Evolutionary conservation across 2,888 invertebrate species (phyloP).

Genomic region (Harmothoe impar): DNA sequence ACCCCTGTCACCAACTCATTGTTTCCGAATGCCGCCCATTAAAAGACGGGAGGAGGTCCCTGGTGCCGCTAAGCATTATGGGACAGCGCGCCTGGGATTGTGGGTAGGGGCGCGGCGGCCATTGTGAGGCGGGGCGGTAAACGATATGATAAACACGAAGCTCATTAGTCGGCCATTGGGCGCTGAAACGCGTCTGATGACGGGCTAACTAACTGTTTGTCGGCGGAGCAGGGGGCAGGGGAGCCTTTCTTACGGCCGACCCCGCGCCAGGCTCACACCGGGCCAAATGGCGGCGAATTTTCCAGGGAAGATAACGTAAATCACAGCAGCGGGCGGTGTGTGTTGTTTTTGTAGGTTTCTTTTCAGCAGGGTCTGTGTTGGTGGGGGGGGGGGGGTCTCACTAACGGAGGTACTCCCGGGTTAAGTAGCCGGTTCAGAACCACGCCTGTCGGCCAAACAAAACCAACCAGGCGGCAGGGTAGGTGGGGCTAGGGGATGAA

Average conservation of each 20-base stretch:
- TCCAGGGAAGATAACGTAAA: too few relatives aligned
- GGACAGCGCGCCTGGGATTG: not conserved
- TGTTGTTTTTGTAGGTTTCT: too few relatives aligned
- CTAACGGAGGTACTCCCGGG: too few relatives aligned
- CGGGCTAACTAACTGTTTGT: conserved; percentile 30
- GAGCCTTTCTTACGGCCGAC: not conserved
- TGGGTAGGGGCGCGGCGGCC: not conserved
- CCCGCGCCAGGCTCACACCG: not conserved
- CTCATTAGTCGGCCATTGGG: conserved; percentile 41
- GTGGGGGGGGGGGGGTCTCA: too few relatives aligned
- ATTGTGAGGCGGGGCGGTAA: not conserved
- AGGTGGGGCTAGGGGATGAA: too few relatives aligned
- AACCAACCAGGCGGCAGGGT: too few relatives aligned
- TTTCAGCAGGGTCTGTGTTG: too few relatives aligned
- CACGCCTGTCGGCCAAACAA: too few relatives aligned
- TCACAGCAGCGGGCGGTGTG: too few relatives aligned
- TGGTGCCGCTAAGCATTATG: conserved; percentile 36
- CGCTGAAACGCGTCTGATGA: conserved; percentile 33
- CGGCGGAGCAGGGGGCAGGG: not conserved
- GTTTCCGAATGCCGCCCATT: conserved; percentile 6
- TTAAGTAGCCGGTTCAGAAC: too few relatives aligned
- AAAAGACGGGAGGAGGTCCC: not conserved
- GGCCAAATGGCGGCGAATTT: too few relatives aligned
- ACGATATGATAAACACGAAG: conserved; percentile 31
- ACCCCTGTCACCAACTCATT: not conserved